Base-by-base conservation (phyloP, 2,113 vertebrate species). In the Jaculus jaculus region DNA sequence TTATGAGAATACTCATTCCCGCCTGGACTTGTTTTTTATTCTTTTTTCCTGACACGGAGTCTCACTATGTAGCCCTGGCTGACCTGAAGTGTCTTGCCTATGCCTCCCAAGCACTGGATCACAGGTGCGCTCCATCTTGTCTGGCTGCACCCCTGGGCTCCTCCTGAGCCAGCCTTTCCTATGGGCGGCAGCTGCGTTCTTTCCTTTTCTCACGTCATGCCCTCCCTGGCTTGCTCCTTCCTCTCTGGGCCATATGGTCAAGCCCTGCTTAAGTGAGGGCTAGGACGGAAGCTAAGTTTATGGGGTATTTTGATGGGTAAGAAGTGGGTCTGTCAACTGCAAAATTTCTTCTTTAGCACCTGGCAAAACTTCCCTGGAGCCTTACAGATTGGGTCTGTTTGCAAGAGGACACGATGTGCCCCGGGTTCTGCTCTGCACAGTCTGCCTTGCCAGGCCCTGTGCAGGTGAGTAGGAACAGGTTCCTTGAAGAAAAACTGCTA, bases 361-460 rank as follows among this genome's bases (percentile, higher is more conserved):
- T 66, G 12, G n/a, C 10, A 68, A 69, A 47, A 80, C 28, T 69
- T 87, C 32, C 47, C 47, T 69, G 68, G 63, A 60, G 18, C 39
- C 58, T 91, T 87, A 60, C 79, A 47, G n/a, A n/a, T 78, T 37
- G 32, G 9, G 81, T 83, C 60, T 92, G 24, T 83, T 82, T 86
- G 51, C 20, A 92, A 78, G 66, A 73, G 84, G 39, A 60, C 13
- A 51, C 21, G 42, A 47, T 75, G 12, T 47, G n/a, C 71, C 21
- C 39, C 51, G 34, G 13, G 58, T 37, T 63, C 72, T 39, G 61
- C 80, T 32, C 10, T 78, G 58, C 4, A 6, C 21, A 68, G 32
- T 30, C 28, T 34, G 37, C 77, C 15, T 18, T 74, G 42, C 32
- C 30, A 24, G 42, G n/a, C 20, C 20, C 24, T 47, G 13, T 15